These are phyloP conservation scores for Myiagra hebetior DNA, from an alignment of 2,113 vertebrate genomes.

Conservation along the genomic window DNA sequence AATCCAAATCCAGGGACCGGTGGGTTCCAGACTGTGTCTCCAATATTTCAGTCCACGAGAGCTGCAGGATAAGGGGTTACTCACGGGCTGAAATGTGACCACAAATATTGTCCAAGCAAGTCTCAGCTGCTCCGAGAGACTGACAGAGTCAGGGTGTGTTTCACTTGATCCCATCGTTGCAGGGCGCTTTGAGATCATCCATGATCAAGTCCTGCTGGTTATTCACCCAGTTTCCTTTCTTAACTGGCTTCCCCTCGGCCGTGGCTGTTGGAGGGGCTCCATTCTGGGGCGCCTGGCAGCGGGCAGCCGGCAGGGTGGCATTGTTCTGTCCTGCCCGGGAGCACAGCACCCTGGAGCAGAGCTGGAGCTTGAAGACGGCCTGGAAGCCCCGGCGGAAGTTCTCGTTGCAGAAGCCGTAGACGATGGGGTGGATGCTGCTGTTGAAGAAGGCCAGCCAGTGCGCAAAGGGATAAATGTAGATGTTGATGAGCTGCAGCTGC, in stretches of 20 bases:
- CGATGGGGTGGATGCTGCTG: slow-evolving; percentile 90
- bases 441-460: slow-evolving; percentile 95
- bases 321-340: slow-evolving; percentile 71
- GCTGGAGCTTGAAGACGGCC: slow-evolving; percentile 78
- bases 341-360: slow-evolving; percentile 69
- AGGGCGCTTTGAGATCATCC: slow-evolving; percentile 75
- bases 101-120: not conserved
- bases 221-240: slow-evolving; percentile 54
- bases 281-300: not conserved
- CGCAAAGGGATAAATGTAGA: slow-evolving; percentile 90
- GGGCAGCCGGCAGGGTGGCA: slow-evolving; percentile 69
- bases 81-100: not conserved
- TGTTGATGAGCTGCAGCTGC: slow-evolving; percentile 82
- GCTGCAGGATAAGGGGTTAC: not conserved
- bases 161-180: slow-evolving; percentile 59
- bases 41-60: not conserved
- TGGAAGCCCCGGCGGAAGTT: slow-evolving; percentile 88
- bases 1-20: not conserved
- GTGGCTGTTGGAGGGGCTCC: not conserved
- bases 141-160: not conserved
- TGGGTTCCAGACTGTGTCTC: not conserved
- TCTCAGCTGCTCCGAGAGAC: not conserved
- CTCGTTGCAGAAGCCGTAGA: slow-evolving; percentile 91
- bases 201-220: slow-evolving; percentile 76
- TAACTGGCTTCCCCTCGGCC: not conserved